Percentiles rank a stretch among this genome's conserved stretches.
Conservation (phyloP, 2,888 invertebrate species). For the Pheosia gnoma region DNA sequence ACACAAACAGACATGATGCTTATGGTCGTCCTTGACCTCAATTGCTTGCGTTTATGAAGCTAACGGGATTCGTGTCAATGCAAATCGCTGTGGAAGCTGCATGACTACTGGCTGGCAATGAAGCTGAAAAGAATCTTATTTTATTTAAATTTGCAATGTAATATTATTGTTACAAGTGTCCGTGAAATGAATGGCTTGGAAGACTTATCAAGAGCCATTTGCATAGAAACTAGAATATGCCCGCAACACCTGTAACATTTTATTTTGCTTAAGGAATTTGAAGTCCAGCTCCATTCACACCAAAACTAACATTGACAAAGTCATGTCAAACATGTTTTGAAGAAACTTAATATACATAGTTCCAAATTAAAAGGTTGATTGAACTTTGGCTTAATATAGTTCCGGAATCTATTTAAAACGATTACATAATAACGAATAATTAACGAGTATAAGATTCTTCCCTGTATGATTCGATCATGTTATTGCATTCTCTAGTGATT, state of each 20-base stretch:
- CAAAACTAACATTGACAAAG: neutral
- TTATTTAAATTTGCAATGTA: neutral
- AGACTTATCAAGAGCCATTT: too few species aligned
- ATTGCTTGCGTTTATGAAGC: conserved; percentile 78
- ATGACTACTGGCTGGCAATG: conserved; percentile 56
- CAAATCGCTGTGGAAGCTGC: conserved; percentile 68
- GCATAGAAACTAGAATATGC: neutral
- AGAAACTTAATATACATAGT: conserved; percentile 3
- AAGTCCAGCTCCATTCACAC: neutral
- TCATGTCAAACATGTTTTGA: conserved; percentile 6
- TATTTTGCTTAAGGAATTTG: neutral
- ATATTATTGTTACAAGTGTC: neutral
- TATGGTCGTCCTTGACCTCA: conserved; percentile 81
- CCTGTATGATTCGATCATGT: conserved; percentile 53
- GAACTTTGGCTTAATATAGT: conserved; percentile 44
- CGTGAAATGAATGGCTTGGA: neutral
- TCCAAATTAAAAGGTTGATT: conserved; percentile 25
- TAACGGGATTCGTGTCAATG: conserved; percentile 81
- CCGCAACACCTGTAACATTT: neutral
- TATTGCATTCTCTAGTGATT: conserved; percentile 45
- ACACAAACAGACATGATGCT: conserved; percentile 76
- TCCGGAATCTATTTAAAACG: conserved; percentile 52
- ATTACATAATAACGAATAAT: conserved; percentile 48
- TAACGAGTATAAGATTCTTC: conserved; percentile 49
- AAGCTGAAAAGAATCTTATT: conserved; percentile 13